These are phyloP conservation scores for Listronotus bonariensis DNA, from an alignment of 1,140 invertebrate species.

Conservation along the genomic window DNA sequence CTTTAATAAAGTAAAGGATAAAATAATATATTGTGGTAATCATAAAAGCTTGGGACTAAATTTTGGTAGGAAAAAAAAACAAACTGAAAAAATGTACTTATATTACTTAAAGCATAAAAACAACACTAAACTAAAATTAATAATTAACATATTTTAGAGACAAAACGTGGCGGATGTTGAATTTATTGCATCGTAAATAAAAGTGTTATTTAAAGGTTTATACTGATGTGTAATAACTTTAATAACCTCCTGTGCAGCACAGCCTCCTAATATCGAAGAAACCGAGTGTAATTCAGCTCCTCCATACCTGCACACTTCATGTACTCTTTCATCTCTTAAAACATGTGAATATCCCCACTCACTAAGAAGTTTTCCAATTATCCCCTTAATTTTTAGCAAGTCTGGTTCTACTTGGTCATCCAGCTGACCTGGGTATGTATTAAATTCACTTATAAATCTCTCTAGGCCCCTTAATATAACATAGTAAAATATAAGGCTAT, in stretches of 20 bases:
- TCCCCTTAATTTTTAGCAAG: slow-evolving; percentile 50
- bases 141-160: slow-evolving; percentile 24
- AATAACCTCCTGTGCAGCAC: slow-evolving; percentile 94
- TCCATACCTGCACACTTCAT: slow-evolving; percentile 94
- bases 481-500: slow-evolving; percentile 89
- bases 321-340: slow-evolving; percentile 91
- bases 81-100: background rate
- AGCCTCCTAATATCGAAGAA: slow-evolving; percentile 91
- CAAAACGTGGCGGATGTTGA: slow-evolving; percentile 79
- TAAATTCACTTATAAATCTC: slow-evolving; percentile 85
- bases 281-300: slow-evolving; percentile 93
- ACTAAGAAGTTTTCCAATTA: slow-evolving; percentile 68
- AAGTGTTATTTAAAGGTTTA: slow-evolving; percentile 93
- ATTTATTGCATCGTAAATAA: slow-evolving; percentile 93
- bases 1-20: too few relatives aligned
- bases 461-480: slow-evolving; percentile 89
- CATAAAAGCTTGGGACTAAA: too few relatives aligned
- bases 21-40: too few relatives aligned
- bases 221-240: slow-evolving; percentile 98
- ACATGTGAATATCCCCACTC: slow-evolving; percentile 78
- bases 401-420: slow-evolving; percentile 71
- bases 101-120: slow-evolving; percentile 3
- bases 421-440: slow-evolving; percentile 88
- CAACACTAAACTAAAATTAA: background rate
- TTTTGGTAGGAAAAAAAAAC: background rate